These are phyloP conservation scores for Petaurus breviceps DNA, from an alignment of 2,113 vertebrate genomes.

Conservation along the genomic window DNA sequence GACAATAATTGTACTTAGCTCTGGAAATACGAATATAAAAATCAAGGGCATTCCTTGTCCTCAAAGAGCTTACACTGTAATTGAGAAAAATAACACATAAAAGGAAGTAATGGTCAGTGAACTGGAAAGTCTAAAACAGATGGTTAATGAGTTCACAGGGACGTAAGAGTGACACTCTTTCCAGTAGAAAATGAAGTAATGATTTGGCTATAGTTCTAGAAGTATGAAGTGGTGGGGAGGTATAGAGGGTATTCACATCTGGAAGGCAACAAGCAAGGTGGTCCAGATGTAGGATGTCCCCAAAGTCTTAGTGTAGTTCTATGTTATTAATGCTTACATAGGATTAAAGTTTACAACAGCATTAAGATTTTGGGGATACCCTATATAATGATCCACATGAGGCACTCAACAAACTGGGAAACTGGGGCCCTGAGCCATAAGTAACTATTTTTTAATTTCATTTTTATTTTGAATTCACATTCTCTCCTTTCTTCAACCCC, in stretches of 20 bases:
- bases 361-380: neutral
- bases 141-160: neutral
- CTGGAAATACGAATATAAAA: neutral
- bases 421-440: neutral
- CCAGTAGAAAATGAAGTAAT: neutral
- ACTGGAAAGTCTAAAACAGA: neutral
- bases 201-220: neutral
- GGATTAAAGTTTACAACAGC: neutral
- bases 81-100: neutral
- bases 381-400: neutral
- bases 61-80: neutral
- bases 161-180: neutral
- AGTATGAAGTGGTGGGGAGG: neutral
- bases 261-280: neutral
- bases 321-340: neutral
- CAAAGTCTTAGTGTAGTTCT: neutral
- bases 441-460: neutral
- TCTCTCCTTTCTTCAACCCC: too few relatives aligned
- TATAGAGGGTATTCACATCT: too few relatives aligned
- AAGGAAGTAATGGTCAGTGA: neutral
- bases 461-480: neutral
- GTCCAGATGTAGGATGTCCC: neutral
- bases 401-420: neutral
- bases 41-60: neutral
- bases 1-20: too few relatives aligned